Evolutionary conservation across 2,113 vertebrate genomes (phyloP), one percentile per base, ranked within the genome.

Genomic region (Syngnathus typhle): DNA sequence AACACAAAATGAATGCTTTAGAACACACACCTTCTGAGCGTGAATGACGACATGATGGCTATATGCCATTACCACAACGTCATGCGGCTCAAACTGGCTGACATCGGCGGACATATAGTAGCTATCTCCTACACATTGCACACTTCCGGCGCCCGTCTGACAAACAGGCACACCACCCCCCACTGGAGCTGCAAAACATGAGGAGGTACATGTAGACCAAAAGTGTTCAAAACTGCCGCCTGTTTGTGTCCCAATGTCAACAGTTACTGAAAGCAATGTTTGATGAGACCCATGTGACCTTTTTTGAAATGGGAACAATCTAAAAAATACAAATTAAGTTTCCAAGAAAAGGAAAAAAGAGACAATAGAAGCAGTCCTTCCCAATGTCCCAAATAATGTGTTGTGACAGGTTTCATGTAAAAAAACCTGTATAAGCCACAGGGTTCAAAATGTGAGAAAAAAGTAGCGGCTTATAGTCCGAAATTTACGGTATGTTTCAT

Each of bases 31-130:
- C 93, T 93, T 94, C 81, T 94, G 92, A 0, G 93, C 94, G 1
- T 91, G 92, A 77, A 94, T 93, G 79, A 93, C 46, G 0, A 95
- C 78, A 0, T 87, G 73, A 74, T 89, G 90, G 76, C 92, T 92
- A 87, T 86, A 94, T 23, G 91, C 91, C 84, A 90, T 92, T 79
- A 95, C 90, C 62, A 94, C 91, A 0, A 95, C 73, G 10, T 94
- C 94, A 0, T 92, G 90, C 0, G 92, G 93, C 52, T 94, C 91
- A 7, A 94, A 95, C 78, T 92, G 93, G 75, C 93, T 91, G 84
- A 94, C 88, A 0, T 94, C 89, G 1, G 88, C 91, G 27, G 92
- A 90, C 65, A 92, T 80, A 72, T 83, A 89, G 87, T 94, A 94
- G 32, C 66, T 82, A 80, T 93, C 91, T 12, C 88, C 91, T 18